A percentile compares a stretch with the other conserved stretches of the same genome.
Evolutionary conservation across 1,140 invertebrate genomes (phyloP).

Genomic region (Chymomyza costata): DNA sequence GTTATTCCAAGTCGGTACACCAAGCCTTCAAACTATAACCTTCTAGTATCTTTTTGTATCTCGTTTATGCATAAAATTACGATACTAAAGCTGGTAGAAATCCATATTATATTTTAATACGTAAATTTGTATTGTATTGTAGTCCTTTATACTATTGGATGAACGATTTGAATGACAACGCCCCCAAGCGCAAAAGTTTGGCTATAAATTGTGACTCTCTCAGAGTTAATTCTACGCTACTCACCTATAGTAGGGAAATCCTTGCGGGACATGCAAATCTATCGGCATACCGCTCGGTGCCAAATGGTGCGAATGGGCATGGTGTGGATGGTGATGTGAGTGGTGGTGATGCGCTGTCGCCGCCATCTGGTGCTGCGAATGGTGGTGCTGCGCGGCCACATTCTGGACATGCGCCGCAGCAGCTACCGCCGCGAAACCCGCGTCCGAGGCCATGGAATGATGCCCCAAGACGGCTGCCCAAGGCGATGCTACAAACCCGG

Average conservation of each 20-base stretch:
- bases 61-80: no score
- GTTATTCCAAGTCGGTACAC: no score
- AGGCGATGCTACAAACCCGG: conserved; percentile 81
- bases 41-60: no score
- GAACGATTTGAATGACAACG: conserved; percentile 52
- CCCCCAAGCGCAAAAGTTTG: no score
- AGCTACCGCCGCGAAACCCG: conserved; percentile 76
- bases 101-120: no score
- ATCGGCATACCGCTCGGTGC: conserved; percentile 81
- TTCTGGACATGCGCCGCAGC: conserved; percentile 73
- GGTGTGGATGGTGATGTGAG: conserved; percentile 55
- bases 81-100: no score
- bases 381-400: conserved; percentile 65
- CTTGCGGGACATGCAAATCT: conserved; percentile 90
- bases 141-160: conserved; percentile 30
- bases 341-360: conserved; percentile 70
- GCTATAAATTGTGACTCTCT: no score
- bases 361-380: conserved; percentile 67
- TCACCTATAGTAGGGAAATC: conserved; percentile 91
- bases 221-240: conserved; percentile 27
- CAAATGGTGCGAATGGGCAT: conserved; percentile 59
- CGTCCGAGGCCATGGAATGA: conserved; percentile 76
- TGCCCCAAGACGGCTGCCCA: conserved; percentile 83
- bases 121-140: no score
- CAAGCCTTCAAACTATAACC: no score